Evolutionary conservation across 2,888 invertebrate genomes (phyloP).

Genomic region (Acrocyrtus sp.): DNA sequence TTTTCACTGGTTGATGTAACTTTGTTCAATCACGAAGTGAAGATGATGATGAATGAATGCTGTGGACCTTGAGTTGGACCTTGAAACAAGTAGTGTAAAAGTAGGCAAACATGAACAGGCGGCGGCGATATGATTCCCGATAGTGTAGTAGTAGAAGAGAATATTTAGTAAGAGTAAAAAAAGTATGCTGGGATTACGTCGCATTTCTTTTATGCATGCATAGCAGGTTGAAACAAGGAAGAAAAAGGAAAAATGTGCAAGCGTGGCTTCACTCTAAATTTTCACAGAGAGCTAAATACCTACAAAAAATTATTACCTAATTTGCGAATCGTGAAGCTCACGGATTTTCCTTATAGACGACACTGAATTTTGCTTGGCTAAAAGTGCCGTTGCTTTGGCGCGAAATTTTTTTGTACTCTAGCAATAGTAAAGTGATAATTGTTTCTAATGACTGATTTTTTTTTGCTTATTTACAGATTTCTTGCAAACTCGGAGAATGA

Average conservation of each 20-base stretch:
- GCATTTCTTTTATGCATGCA: not conserved
- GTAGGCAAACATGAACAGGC: slow-evolving; percentile 26
- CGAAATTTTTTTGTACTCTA: not conserved
- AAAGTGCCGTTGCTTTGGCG: no score
- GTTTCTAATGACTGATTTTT: not conserved
- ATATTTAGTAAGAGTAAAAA: not conserved
- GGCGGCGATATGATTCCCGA: no score
- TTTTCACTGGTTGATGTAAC: no score
- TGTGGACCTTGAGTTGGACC: slow-evolving; percentile 36
- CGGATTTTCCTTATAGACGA: no score
- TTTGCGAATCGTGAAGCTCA: no score
- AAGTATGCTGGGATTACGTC: slow-evolving; percentile 1
- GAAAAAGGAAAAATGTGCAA: not conserved
- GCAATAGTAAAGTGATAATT: not conserved
- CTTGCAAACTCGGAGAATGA: slow-evolving; percentile 3
- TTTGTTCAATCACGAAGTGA: not conserved
- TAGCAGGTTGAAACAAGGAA: not conserved
- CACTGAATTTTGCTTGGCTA: not conserved
- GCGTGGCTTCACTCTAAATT: no score
- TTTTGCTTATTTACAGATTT: slow-evolving; percentile 14
- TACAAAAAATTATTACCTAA: no score
- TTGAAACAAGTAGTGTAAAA: slow-evolving; percentile 36
- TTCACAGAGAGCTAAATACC: no score
- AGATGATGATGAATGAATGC: slow-evolving; percentile 7
- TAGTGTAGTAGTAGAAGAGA: slow-evolving; percentile 4